These are phyloP conservation scores for Nasonovia ribisnigri DNA, from an alignment of 2,888 invertebrate genomes.

Conservation along the genomic window DNA sequence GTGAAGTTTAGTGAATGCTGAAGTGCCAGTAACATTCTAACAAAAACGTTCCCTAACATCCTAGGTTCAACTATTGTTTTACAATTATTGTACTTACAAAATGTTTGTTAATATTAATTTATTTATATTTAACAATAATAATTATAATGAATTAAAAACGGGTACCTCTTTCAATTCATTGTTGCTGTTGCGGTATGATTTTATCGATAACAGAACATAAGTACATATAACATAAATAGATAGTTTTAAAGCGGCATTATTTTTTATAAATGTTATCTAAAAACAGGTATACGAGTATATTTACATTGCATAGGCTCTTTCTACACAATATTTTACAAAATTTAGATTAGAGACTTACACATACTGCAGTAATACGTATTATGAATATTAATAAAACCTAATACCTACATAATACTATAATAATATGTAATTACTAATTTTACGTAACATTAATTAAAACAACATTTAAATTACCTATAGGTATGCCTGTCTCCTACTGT, in stretches of 20 bases:
- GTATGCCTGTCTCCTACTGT: not conserved
- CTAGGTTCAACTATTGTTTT: not conserved
- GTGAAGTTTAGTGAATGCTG: not conserved
- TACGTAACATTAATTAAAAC: not conserved
- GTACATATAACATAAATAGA: not conserved
- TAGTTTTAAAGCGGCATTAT: not conserved
- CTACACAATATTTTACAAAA: not conserved
- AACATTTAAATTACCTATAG: not conserved
- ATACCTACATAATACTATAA: not conserved
- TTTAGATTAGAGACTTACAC: not conserved
- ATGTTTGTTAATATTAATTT: not conserved
- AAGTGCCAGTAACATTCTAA: not conserved
- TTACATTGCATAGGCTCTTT: not conserved
- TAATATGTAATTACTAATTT: not conserved
- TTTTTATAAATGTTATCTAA: not conserved
- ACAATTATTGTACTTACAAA: not conserved
- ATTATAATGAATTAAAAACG: not conserved
- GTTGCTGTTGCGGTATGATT: not conserved
- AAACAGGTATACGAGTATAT: not conserved
- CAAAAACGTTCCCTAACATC: not conserved
- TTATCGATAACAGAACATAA: not conserved
- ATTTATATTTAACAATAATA: not conserved
- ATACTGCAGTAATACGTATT: not conserved
- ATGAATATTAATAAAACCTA: not conserved
- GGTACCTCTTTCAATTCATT: not conserved